Conservation (phyloP, 2,797 vertebrate species). For the Pogonophryne albipinna region DNA sequence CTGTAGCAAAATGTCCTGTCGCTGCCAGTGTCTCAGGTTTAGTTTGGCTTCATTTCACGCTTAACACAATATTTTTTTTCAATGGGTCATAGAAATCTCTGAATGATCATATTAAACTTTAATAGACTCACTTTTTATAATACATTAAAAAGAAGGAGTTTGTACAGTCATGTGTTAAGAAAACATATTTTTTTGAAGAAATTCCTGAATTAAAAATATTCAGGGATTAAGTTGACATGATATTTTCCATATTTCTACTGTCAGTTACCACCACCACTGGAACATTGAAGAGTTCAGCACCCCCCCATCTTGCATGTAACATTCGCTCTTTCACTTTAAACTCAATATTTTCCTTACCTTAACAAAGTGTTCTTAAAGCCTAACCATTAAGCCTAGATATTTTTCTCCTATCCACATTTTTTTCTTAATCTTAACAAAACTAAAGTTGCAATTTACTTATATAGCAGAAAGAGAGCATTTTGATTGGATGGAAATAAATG, state of each 20-base stretch:
- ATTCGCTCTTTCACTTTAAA: too few species aligned
- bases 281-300: too few species aligned
- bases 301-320: too few species aligned
- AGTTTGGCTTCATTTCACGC: not conserved
- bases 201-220: too few species aligned
- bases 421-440: not conserved
- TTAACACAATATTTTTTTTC: constrained; percentile 6
- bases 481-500: not conserved
- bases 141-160: not conserved
- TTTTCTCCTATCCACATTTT: not conserved
- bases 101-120: not conserved
- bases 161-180: too few species aligned
- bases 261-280: too few species aligned
- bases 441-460: not conserved
- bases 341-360: not conserved
- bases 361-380: not conserved
- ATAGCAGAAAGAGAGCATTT: not conserved
- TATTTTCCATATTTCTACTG: too few species aligned
- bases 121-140: not conserved
- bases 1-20: constrained; percentile 9
- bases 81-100: not conserved
- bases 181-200: too few species aligned
- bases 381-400: not conserved
- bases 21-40: not conserved
- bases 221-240: too few species aligned